Conservation (phyloP, 2,888 invertebrate species). For the Meteorus colon region DNA sequence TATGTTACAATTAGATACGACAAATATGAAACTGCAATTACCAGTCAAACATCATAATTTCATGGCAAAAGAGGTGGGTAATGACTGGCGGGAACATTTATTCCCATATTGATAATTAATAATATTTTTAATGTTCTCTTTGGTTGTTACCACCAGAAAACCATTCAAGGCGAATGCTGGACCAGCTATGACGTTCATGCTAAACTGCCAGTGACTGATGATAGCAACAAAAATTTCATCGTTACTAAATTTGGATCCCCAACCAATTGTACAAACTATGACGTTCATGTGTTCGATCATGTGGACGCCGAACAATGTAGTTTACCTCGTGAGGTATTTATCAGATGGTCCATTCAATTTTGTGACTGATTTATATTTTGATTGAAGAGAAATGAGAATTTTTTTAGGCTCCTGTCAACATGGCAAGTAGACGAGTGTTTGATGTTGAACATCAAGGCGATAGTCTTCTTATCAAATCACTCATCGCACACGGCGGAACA, state of each 20-base stretch:
- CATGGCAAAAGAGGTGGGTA: conserved; percentile 69
- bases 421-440: conserved; percentile 56
- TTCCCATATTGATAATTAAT: conserved; percentile 36
- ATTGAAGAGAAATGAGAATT: conserved; percentile 42
- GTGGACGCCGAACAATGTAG: conserved; percentile 55
- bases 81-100: conserved; percentile 70
- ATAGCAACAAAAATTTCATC: conserved; percentile 53
- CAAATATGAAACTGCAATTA: conserved; percentile 46
- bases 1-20: conserved; percentile 70
- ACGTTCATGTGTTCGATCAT: conserved; percentile 60
- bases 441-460: conserved; percentile 53
- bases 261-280: conserved; percentile 59
- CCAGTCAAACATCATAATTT: conserved; percentile 61
- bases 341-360: neutral
- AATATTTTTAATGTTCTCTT: conserved; percentile 69
- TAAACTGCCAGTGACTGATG: conserved; percentile 39
- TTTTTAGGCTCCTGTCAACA: conserved; percentile 51
- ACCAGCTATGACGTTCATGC: conserved; percentile 66
- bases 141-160: conserved; percentile 73
- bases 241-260: conserved; percentile 67
- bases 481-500: conserved; percentile 59
- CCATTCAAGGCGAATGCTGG: conserved; percentile 68
- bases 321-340: conserved; percentile 46
- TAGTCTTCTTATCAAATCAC: conserved; percentile 57
- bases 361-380: neutral